Evolutionary conservation across 2,888 invertebrate genomes (phyloP).

Genomic region (Calameuta idolon): DNA sequence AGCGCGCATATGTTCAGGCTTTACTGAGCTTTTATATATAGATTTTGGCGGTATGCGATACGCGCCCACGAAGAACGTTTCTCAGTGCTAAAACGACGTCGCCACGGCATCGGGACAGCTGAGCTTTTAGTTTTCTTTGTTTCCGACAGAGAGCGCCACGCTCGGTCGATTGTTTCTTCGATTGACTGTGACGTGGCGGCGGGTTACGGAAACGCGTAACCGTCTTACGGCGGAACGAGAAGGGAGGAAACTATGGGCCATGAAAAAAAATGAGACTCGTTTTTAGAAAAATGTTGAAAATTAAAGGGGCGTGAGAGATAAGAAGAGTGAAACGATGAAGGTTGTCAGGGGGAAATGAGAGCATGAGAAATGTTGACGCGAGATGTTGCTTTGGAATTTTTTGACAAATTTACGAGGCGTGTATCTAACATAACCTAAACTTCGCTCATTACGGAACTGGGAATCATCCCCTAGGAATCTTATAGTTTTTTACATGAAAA

Average conservation of each 20-base stretch:
- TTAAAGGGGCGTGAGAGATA: not conserved
- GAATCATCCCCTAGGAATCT: not conserved
- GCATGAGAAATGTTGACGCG: not conserved
- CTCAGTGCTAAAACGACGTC: not conserved
- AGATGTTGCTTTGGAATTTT: no score
- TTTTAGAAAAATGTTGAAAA: not conserved
- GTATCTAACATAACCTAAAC: not conserved
- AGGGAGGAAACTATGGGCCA: not conserved
- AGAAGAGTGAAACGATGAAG: not conserved
- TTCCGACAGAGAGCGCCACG: conserved; percentile 21
- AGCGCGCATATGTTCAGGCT: not conserved
- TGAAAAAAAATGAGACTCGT: not conserved
- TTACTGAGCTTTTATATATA: not conserved
- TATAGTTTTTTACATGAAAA: not conserved
- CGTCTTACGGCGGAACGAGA: not conserved
- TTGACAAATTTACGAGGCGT: not conserved
- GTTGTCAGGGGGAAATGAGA: not conserved
- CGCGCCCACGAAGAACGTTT: not conserved
- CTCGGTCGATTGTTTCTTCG: conserved; percentile 26
- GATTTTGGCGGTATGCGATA: not conserved
- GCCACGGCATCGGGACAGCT: not conserved
- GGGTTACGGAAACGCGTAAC: not conserved
- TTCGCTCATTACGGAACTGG: not conserved
- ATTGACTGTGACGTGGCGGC: not conserved
- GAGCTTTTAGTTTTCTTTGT: not conserved